These are phyloP conservation scores for Pithys albifrons DNA, from an alignment of 2,113 vertebrate genomes.

Conservation along the genomic window DNA sequence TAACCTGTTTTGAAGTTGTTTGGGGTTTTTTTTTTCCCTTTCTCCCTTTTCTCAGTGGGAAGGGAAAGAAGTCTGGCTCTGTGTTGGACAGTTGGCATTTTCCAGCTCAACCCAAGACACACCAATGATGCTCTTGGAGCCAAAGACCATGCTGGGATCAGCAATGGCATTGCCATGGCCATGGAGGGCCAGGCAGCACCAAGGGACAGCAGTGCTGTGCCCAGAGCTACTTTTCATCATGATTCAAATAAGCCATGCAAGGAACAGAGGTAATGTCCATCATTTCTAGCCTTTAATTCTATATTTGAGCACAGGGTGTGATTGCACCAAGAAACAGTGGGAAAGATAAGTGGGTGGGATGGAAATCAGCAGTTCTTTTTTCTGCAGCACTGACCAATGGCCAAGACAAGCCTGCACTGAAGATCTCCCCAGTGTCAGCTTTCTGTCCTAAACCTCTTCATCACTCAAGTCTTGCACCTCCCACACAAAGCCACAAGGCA, in stretches of 20 bases:
- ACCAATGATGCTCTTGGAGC: not conserved
- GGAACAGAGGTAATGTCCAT: not conserved
- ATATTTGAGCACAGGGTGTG: not conserved
- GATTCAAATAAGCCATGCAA: not conserved
- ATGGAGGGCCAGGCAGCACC: not conserved
- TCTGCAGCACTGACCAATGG: not conserved
- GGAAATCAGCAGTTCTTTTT: not conserved
- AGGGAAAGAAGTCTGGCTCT: too few species aligned
- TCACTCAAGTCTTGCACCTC: not conserved
- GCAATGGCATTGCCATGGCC: not conserved
- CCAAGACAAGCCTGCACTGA: too few species aligned
- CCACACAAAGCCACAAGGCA: not conserved
- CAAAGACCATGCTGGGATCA: not conserved
- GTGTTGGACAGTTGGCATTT: too few species aligned
- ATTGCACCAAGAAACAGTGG: not conserved
- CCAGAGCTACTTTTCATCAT: not conserved
- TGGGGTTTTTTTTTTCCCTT: too few species aligned
- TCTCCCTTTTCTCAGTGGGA: too few species aligned
- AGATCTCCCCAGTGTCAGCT: not conserved
- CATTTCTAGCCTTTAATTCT: not conserved
- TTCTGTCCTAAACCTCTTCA: not conserved
- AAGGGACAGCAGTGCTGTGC: not conserved
- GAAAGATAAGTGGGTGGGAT: not conserved
- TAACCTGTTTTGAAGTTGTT: too few species aligned
- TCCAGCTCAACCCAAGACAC: too few species aligned